Base-by-base conservation (phyloP, 2,797 vertebrate genomes). In the Lerista edwardsae region DNA sequence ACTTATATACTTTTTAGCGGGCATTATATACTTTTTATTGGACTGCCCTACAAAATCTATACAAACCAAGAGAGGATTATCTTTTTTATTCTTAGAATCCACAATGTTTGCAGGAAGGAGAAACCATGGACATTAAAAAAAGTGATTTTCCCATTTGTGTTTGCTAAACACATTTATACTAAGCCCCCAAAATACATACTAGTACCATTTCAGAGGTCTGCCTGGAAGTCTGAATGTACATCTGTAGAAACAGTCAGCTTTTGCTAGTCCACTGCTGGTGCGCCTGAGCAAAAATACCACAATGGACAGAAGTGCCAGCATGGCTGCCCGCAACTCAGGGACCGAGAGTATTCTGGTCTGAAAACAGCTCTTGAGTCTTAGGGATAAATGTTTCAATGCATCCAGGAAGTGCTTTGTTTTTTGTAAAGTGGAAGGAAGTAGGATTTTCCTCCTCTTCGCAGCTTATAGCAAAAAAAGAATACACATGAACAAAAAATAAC, bases 1-100 rank as follows among this genome's bases (percentile, higher is more conserved):
- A 68, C 34, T 41, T 76, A 82, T 62, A 71, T 17, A 79, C 5
- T 83, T 78, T 82, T 91, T 44, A 67, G n/a, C n/a, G n/a, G n/a
- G n/a, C 84, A 31, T 41, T 76, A 82, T 62, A 71, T 17, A 79
- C 5, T 83, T 78, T 82, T 91, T 44, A 67, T 69, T 69, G 81
- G 84, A 90, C 29, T 17, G 2, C 65, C 17, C 14, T 77, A 78
- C 31, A 65, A 84, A 65, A 87, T 47, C 79, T 59, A 73, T 19
- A 39, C 0, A 76, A 82, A 11, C 27, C 51, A n/a, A 69, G 36
- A 84, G 29, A 84, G 85, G 61, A 80, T 82, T 29, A 44, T 15
- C 44, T 14, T 57, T 14, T 68, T 39, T 41, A 19, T 75, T 79
- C 1, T 57, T 65, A 78, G 15, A 64, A 59, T 4, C 77, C 57